Percentiles rank a stretch among this genome's conserved stretches.
Evolutionary conservation across 2,113 vertebrate species (phyloP).

Genomic region (Morone saxatilis): DNA sequence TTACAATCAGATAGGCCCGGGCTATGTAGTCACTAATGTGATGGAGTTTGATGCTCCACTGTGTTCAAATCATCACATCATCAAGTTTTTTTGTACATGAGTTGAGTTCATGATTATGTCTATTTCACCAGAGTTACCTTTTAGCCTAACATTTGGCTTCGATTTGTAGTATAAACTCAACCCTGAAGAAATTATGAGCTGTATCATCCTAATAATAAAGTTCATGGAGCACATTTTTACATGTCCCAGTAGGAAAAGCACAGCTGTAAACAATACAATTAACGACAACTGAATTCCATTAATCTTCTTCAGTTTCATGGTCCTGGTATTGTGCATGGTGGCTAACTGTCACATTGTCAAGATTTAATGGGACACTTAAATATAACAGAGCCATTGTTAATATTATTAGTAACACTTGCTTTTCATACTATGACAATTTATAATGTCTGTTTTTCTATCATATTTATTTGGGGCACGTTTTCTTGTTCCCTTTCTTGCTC

Average conservation of each 20-base stretch:
- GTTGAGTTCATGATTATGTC: not conserved
- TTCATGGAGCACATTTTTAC: not conserved
- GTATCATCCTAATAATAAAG: not conserved
- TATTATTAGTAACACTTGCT: not conserved
- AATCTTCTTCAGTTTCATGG: not conserved
- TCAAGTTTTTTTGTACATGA: not conserved
- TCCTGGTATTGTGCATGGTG: not conserved
- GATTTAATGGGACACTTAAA: constrained; percentile 3
- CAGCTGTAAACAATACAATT: not conserved
- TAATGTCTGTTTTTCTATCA: not conserved
- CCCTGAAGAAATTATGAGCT: not conserved
- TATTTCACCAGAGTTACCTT: not conserved
- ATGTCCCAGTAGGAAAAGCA: not conserved
- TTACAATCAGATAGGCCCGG: not conserved
- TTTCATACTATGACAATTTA: not conserved
- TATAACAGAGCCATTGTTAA: not conserved
- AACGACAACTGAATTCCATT: not conserved
- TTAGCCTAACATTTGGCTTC: not conserved
- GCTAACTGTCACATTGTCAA: not conserved
- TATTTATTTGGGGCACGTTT: too few relatives aligned
- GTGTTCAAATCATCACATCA: not conserved
- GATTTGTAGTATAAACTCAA: not conserved
- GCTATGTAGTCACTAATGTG: not conserved
- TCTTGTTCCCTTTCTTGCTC: too few relatives aligned
- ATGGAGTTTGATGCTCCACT: too few relatives aligned